Evolutionary conservation across 1,140 invertebrate genomes (phyloP).

Genomic region (Asobara japonica): DNA sequence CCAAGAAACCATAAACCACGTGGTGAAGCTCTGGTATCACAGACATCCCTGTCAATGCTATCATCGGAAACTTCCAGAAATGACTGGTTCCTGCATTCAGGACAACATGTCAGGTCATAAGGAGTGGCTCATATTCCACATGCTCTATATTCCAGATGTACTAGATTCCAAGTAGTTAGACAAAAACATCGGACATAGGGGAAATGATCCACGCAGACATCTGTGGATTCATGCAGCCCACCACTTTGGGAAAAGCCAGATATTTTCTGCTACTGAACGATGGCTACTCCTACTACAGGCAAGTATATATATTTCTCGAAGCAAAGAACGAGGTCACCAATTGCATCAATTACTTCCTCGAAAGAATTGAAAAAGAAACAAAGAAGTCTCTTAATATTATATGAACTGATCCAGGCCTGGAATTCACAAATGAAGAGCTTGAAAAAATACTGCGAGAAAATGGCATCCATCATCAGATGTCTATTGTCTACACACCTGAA

Average conservation of each 20-base stretch:
- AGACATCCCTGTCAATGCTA: too few relatives aligned
- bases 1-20: too few relatives aligned
- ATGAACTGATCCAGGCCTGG: slow-evolving; percentile 60
- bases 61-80: too few relatives aligned
- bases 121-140: too few relatives aligned
- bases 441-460: slow-evolving; percentile 40
- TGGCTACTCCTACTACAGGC: slow-evolving; percentile 55
- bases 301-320: slow-evolving; percentile 54
- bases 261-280: slow-evolving; percentile 60
- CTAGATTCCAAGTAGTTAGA: slow-evolving; percentile 28
- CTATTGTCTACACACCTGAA: slow-evolving; percentile 61
- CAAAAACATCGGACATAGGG: slow-evolving; percentile 37
- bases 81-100: too few relatives aligned
- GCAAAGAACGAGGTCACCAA: slow-evolving; percentile 46
- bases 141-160: too few relatives aligned
- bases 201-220: slow-evolving; percentile 61
- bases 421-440: slow-evolving; percentile 56
- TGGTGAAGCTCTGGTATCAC: too few relatives aligned
- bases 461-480: slow-evolving; percentile 56
- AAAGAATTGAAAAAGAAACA: slow-evolving; percentile 49
- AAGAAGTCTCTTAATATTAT: slow-evolving; percentile 50
- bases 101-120: too few relatives aligned
- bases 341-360: slow-evolving; percentile 54
- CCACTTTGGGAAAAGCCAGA: slow-evolving; percentile 47
- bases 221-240: slow-evolving; percentile 58